Base-by-base conservation (phyloP, 1,140 invertebrate genomes). In the Catajapyx aquilonaris region DNA sequence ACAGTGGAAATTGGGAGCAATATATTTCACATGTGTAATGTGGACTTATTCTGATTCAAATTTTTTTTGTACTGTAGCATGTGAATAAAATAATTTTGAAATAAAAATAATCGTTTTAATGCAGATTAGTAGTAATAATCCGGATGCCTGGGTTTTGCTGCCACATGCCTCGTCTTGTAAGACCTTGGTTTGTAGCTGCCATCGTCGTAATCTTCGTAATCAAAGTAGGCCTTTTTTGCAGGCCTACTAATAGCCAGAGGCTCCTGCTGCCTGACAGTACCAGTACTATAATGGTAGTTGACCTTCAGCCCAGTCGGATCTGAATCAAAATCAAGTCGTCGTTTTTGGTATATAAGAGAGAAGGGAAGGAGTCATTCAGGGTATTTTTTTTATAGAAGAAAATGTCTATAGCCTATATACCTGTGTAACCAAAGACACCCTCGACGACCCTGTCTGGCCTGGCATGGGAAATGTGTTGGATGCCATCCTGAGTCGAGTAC, bases 401-500 rank as follows among this genome's bases (percentile, higher is more conserved):
- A n/a, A n/a, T n/a, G n/a, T n/a, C n/a, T n/a, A n/a, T n/a, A n/a
- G n/a, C n/a, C n/a, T n/a, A n/a, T n/a, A n/a, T n/a, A 28, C 23
- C 23, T 9, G 33, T 34, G 11, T 34, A 34, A 11, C 33, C 19
- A 19, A 18, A 34, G 4, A 16, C 19, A 4, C 33, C 33, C 5
- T 19, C 20, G 5, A 34, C 33, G 3, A 34, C 15, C 11, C 20
- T 34, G 4, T 39, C 37, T n/a, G 31, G 18, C 15, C 18, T 37
- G 17, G 37, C 21, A n/a, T 18, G 31, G 11, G 31, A 32, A 3
- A 30, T 31, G 13, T 37, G 37, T 3, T 16, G 17, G 9, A 37
- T 39, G 28, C 37, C 37, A 28, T 39, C 37, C 17, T 39, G 31
- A 2, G 37, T 34, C 7, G 21, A 20, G 20, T 34, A 39, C n/a